A percentile compares a stretch with the other conserved stretches of the same genome.
phyloP scores from a whole-genome alignment of 2,113 vertebrate genomes.

The Rhinoderma darwinii region DNA sequence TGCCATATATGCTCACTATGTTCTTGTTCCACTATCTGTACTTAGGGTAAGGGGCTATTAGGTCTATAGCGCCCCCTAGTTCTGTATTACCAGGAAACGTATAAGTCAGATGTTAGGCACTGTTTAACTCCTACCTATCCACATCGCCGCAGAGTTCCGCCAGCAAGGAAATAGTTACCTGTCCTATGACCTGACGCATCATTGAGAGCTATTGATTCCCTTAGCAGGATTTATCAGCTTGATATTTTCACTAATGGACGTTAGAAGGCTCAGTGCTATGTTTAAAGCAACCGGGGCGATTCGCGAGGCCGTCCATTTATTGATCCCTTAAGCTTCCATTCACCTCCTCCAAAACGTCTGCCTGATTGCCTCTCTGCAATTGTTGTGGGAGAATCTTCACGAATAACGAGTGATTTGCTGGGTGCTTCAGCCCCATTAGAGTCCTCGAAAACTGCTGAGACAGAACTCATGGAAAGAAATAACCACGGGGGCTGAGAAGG shows the following conservation, averaged over 20 bases:
- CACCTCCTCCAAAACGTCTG: not conserved
- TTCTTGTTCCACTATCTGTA: no score
- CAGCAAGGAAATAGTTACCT: not conserved
- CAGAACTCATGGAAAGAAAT: not conserved
- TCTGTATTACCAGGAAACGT: no score
- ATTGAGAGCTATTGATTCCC: slow-evolving; percentile 9
- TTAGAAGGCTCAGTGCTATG: not conserved
- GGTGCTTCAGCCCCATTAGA: slow-evolving; percentile 30
- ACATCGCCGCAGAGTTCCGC: not conserved
- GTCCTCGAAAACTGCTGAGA: slow-evolving; percentile 11
- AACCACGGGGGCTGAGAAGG: not conserved
- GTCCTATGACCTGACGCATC: not conserved
- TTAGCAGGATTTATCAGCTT: slow-evolving; percentile 18
- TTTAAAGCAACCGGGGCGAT: not conserved
- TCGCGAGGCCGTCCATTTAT: slow-evolving; percentile 23
- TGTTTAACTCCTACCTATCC: not conserved
- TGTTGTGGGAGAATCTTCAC: slow-evolving; percentile 8
- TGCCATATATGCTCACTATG: no score
- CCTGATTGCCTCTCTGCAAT: slow-evolving; percentile 13
- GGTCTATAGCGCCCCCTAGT: no score
- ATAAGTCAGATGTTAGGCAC: not conserved
- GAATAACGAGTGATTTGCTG: not conserved
- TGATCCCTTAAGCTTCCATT: slow-evolving; percentile 32
- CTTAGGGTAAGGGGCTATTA: no score
- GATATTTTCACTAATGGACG: slow-evolving; percentile 43